Conservation (phyloP, 2,888 invertebrate genomes). For the Cheilosia soror region DNA sequence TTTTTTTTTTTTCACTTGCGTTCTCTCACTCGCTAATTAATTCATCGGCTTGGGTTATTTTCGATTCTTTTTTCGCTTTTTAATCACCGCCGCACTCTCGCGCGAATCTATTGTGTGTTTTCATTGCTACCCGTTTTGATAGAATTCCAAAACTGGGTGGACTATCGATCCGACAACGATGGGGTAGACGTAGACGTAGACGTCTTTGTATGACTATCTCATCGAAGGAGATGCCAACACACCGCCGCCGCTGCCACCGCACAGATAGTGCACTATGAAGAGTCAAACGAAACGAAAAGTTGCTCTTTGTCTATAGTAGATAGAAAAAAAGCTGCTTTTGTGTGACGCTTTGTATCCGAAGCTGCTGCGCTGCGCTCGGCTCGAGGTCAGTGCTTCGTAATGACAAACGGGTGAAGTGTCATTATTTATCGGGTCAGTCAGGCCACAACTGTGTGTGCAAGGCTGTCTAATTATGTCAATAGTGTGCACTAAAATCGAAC, state of each 20-base stretch:
- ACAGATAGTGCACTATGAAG: slow-evolving; percentile 28
- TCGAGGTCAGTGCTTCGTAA: slow-evolving; percentile 56
- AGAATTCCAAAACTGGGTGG: slow-evolving; percentile 53
- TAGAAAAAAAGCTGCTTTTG: slow-evolving; percentile 59
- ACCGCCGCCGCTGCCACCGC: not conserved
- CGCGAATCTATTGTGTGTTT: slow-evolving; percentile 41
- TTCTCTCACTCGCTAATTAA: slow-evolving; percentile 56
- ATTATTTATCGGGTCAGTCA: slow-evolving; percentile 49
- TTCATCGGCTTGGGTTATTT: slow-evolving; percentile 38
- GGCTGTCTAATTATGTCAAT: slow-evolving; percentile 45
- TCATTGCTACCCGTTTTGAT: slow-evolving; percentile 11
- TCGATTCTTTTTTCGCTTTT: slow-evolving; percentile 30
- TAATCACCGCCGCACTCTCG: slow-evolving; percentile 39
- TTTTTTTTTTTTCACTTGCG: slow-evolving; percentile 41
- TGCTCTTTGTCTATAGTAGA: slow-evolving; percentile 48
- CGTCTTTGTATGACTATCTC: slow-evolving; percentile 50
- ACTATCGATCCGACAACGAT: slow-evolving; percentile 65
- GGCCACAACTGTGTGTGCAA: slow-evolving; percentile 3
- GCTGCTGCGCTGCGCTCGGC: slow-evolving; percentile 47
- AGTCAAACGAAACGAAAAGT: slow-evolving; percentile 34
- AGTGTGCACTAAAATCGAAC: not conserved
- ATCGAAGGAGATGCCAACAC: slow-evolving; percentile 43
- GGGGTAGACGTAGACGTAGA: slow-evolving; percentile 46
- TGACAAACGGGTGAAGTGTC: slow-evolving; percentile 62
- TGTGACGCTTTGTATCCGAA: slow-evolving; percentile 37